Percentiles rank a stretch among this genome's conserved stretches.
These are phyloP conservation scores for Illadopsis cleaveri DNA, from an alignment of 2,113 vertebrate species.

Conservation along the genomic window DNA sequence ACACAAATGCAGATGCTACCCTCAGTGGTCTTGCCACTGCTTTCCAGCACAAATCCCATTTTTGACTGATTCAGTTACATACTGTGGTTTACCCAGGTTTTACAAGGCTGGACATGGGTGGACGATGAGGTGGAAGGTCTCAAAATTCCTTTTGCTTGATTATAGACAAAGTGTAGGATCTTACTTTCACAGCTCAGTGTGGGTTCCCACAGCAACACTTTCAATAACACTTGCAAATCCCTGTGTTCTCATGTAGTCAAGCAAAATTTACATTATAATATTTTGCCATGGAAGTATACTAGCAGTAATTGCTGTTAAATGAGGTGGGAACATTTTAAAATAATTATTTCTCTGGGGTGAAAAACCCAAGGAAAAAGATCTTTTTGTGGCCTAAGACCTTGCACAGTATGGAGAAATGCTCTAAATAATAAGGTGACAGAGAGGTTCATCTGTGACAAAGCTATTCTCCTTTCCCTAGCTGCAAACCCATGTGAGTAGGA, in stretches of 20 bases:
- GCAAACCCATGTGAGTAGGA: not conserved
- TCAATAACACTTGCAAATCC: not conserved
- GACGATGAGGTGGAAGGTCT: not conserved
- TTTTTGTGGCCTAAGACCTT: not conserved
- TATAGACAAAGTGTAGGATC: not conserved
- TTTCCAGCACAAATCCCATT: not conserved
- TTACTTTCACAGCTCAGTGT: not conserved
- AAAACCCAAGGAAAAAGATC: not conserved
- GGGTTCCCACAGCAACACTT: not conserved
- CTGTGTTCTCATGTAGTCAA: not conserved
- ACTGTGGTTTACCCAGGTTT: not conserved
- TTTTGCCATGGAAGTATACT: not conserved
- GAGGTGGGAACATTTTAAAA: not conserved
- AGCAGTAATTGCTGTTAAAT: constrained; percentile 11
- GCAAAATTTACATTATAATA: not conserved
- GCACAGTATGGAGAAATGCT: not conserved
- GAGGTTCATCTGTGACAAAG: not conserved
- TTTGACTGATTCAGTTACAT: not conserved
- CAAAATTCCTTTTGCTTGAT: not conserved
- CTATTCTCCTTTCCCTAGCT: not conserved
- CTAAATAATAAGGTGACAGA: not conserved
- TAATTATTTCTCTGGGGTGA: not conserved
- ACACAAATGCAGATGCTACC: not conserved
- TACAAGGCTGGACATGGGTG: not conserved
- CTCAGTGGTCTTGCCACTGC: not conserved